A percentile compares a stretch with the other conserved stretches of the same genome.
These are phyloP conservation scores for Pedetes capensis DNA, from an alignment of 2,113 vertebrate genomes.

Conservation along the genomic window DNA sequence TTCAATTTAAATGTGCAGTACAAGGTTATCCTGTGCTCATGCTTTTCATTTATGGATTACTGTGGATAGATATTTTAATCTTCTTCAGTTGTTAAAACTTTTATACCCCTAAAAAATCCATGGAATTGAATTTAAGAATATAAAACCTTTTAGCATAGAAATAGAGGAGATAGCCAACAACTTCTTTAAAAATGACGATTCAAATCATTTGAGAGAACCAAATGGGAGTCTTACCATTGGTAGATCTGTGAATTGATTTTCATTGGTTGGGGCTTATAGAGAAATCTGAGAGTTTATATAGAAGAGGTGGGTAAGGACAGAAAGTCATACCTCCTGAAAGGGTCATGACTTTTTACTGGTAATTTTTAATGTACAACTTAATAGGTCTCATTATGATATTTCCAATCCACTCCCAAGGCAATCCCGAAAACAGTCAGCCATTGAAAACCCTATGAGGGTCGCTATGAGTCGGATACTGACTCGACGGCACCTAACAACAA, in stretches of 20 bases:
- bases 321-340: not conserved
- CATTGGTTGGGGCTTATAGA: not conserved
- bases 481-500: too few relatives aligned
- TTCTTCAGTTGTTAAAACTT: not conserved
- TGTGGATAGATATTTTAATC: not conserved
- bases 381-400: too few relatives aligned
- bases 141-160: not conserved
- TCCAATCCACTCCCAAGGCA: too few relatives aligned
- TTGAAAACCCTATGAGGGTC: too few relatives aligned
- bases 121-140: not conserved
- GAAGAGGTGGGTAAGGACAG: not conserved
- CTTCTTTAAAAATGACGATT: not conserved
- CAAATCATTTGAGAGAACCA: not conserved
- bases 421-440: too few relatives aligned
- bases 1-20: not conserved
- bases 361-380: too few relatives aligned
- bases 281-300: not conserved
- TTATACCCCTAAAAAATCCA: not conserved
- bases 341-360: not conserved
- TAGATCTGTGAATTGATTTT: not conserved
- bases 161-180: not conserved
- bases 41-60: not conserved
- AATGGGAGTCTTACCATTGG: not conserved
- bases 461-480: too few relatives aligned
- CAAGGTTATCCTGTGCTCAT: not conserved